Percentiles rank a stretch among this genome's conserved stretches.
phyloP scores from a whole-genome alignment of 1,140 invertebrate species.

The Trachymyrmex cornetzi region DNA sequence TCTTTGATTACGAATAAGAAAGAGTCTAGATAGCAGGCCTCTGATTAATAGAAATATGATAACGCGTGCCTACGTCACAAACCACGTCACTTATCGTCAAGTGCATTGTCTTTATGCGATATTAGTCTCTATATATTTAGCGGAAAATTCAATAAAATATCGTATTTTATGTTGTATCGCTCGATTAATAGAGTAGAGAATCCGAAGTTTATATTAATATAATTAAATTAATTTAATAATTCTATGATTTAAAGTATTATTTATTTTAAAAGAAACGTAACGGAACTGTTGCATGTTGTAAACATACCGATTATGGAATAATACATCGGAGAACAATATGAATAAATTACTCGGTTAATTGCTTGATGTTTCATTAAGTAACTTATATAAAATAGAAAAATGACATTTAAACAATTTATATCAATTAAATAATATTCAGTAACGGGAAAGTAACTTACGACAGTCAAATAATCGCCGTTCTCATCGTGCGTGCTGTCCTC shows the following conservation, averaged over 20 bases:
- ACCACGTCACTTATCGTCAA: conserved; percentile 53
- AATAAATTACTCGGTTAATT: background rate
- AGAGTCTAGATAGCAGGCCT: conserved; percentile 44
- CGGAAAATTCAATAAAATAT: background rate
- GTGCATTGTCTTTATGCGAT: conserved; percentile 46
- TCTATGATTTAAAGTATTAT: background rate
- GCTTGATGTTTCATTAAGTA: background rate
- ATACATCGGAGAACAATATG: background rate
- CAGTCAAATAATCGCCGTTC: conserved; percentile 65
- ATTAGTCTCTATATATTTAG: background rate
- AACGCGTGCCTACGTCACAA: conserved; percentile 50
- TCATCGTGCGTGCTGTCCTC: conserved; percentile 64
- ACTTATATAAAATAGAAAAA: conserved; percentile 6
- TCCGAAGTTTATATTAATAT: background rate
- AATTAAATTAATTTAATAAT: background rate
- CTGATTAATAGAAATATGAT: conserved; percentile 55
- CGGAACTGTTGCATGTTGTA: background rate
- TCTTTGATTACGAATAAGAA: conserved; percentile 48
- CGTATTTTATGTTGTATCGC: background rate
- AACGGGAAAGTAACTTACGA: conserved; percentile 58
- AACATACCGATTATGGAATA: background rate
- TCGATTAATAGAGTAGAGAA: background rate
- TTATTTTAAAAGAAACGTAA: background rate
- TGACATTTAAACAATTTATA: background rate
- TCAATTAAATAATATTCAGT: background rate